phyloP scores from a whole-genome alignment of 2,113 vertebrate genomes.

The Vireo altiloquus region DNA sequence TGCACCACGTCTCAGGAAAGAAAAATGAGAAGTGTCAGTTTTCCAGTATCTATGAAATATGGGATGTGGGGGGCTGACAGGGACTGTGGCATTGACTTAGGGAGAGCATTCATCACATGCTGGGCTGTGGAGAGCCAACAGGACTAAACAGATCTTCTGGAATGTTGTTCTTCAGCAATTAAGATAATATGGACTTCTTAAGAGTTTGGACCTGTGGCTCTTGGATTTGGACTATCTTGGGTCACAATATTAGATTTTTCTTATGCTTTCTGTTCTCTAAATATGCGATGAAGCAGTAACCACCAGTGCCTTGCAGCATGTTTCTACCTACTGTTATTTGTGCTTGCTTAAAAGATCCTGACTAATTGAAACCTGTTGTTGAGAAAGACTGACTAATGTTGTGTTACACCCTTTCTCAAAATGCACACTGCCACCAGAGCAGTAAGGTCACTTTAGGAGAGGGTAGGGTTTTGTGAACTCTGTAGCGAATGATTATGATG shows the following conservation, averaged over 20 bases:
- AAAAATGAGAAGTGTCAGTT: not conserved
- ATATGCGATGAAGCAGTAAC: not conserved
- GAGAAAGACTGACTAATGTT: not conserved
- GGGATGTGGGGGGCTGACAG: not conserved
- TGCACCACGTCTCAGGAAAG: not conserved
- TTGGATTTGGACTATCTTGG: not conserved
- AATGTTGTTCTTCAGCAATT: not conserved
- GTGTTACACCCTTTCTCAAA: not conserved
- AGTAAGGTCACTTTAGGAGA: not conserved
- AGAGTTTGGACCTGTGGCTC: not conserved
- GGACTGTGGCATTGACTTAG: not conserved
- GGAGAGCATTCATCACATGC: not conserved
- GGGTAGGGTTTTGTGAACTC: not conserved
- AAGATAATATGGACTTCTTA: not conserved
- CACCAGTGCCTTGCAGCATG: not conserved
- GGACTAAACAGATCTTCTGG: not conserved
- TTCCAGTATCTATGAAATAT: accelerated
- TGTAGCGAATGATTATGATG: not conserved
- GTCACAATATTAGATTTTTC: not conserved
- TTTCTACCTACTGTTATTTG: not conserved
- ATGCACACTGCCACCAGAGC: not conserved
- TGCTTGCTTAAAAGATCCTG: not conserved
- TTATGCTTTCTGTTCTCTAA: not conserved
- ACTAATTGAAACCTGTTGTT: not conserved
- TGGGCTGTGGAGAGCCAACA: not conserved